Evolutionary conservation across 2,113 vertebrate species (phyloP).

Genomic region (Tetraodon nigroviridis): DNA sequence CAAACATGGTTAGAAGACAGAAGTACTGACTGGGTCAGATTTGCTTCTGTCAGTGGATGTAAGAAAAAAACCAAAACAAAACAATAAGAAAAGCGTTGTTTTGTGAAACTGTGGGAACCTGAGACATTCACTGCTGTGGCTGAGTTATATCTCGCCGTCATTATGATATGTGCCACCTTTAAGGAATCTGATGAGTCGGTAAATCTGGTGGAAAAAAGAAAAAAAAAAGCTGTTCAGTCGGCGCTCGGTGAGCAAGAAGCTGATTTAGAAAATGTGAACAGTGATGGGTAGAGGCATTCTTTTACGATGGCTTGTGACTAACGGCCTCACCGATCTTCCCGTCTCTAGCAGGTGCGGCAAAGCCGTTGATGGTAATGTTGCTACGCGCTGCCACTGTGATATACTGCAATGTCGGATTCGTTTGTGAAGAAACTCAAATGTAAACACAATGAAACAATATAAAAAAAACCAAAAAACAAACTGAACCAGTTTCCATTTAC

Average conservation of each 20-base stretch:
- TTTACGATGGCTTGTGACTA: constrained; percentile 13
- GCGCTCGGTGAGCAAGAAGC: constrained; percentile 21
- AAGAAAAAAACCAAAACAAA: no score
- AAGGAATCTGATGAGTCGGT: constrained; percentile 12
- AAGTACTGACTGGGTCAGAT: constrained; percentile 33
- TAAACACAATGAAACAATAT: background rate
- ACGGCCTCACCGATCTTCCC: background rate
- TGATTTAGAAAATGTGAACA: constrained; percentile 24
- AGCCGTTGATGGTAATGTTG: background rate
- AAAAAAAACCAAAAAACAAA: no score
- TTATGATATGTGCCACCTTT: constrained; percentile 23
- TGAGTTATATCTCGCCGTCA: constrained; percentile 27
- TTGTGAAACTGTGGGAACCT: no score
- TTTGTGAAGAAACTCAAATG: background rate
- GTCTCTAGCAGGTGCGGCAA: background rate
- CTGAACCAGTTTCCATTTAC: no score
- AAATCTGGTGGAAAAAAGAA: constrained; percentile 8
- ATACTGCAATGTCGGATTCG: background rate
- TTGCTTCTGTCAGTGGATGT: no score
- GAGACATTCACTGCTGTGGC: background rate
- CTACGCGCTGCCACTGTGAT: no score
- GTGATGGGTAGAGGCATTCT: constrained; percentile 8
- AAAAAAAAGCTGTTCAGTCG: constrained; percentile 27
- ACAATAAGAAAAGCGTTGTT: no score
- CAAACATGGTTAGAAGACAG: background rate